phyloP scores from a whole-genome alignment of 2,888 invertebrate species.

The Lasioglossum villosulum region DNA sequence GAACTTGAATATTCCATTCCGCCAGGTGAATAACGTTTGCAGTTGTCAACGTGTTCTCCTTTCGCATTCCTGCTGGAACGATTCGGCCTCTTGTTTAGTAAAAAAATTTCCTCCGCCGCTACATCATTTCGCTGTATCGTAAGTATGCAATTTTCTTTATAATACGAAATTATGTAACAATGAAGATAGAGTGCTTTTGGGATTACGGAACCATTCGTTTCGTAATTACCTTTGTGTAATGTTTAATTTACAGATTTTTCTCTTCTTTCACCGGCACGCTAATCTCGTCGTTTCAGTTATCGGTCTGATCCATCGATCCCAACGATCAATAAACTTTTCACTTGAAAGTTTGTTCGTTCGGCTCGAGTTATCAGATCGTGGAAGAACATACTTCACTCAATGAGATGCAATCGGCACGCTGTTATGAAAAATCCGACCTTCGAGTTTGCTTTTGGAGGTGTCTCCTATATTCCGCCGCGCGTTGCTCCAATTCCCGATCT shows the following conservation, averaged over 20 bases:
- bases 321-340: slow-evolving; percentile 84
- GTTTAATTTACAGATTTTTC: slow-evolving; percentile 1
- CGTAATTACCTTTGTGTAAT: background rate
- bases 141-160: slow-evolving; percentile 33
- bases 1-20: slow-evolving; percentile 79
- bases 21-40: slow-evolving; percentile 76
- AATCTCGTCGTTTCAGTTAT: slow-evolving; percentile 25
- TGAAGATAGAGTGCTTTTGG: slow-evolving; percentile 15
- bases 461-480: slow-evolving; percentile 74
- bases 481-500: slow-evolving; percentile 78
- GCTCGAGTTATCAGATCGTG: slow-evolving; percentile 83
- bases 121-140: slow-evolving; percentile 3
- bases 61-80: slow-evolving; percentile 22
- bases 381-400: slow-evolving; percentile 15
- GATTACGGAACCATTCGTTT: background rate
- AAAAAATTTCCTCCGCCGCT: slow-evolving; percentile 1
- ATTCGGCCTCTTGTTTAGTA: slow-evolving; percentile 5
- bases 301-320: slow-evolving; percentile 82
- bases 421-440: slow-evolving; percentile 28
- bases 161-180: slow-evolving; percentile 31
- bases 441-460: slow-evolving; percentile 52
- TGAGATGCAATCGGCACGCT: slow-evolving; percentile 11
- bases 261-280: background rate
- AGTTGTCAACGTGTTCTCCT: slow-evolving; percentile 50
- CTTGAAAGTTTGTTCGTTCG: slow-evolving; percentile 84